phyloP scores from a whole-genome alignment of 2,113 vertebrate species.

The Paratilapia polleni region DNA sequence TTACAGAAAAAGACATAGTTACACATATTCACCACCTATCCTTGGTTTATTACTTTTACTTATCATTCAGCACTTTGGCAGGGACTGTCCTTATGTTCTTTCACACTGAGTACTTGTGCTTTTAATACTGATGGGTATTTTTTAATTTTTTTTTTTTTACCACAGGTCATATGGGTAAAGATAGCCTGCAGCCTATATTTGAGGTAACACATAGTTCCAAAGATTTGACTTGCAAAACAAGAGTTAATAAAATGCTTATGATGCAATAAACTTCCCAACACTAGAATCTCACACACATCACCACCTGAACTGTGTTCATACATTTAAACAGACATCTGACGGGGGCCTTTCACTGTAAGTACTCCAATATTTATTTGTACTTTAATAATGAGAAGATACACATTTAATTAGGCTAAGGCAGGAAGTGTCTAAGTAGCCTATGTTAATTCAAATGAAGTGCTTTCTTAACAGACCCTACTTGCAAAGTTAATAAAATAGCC shows the following conservation, averaged over 20 bases:
- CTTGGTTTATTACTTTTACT: neutral
- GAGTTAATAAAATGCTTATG: neutral
- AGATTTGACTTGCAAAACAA: slow-evolving; percentile 1
- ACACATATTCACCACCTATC: neutral
- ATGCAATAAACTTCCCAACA: neutral
- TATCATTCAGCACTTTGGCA: neutral
- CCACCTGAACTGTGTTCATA: neutral
- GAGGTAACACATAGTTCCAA: neutral
- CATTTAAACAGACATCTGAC: neutral
- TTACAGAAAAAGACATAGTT: neutral
- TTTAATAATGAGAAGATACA: neutral
- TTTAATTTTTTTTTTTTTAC: too few relatives aligned
- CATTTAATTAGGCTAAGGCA: neutral
- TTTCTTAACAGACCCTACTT: neutral
- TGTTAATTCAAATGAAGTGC: too few relatives aligned
- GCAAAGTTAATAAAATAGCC: neutral
- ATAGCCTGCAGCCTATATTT: neutral
- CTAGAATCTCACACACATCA: neutral
- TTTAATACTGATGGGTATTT: neutral
- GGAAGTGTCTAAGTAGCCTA: neutral
- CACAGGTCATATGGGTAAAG: neutral
- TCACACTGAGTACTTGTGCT: neutral
- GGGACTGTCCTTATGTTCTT: neutral
- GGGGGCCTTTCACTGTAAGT: neutral
- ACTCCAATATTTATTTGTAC: neutral